Percentiles rank a stretch among this genome's conserved stretches.
Evolutionary conservation across 2,113 vertebrate genomes (phyloP).

Genomic region (Peromyscus maniculatus): DNA sequence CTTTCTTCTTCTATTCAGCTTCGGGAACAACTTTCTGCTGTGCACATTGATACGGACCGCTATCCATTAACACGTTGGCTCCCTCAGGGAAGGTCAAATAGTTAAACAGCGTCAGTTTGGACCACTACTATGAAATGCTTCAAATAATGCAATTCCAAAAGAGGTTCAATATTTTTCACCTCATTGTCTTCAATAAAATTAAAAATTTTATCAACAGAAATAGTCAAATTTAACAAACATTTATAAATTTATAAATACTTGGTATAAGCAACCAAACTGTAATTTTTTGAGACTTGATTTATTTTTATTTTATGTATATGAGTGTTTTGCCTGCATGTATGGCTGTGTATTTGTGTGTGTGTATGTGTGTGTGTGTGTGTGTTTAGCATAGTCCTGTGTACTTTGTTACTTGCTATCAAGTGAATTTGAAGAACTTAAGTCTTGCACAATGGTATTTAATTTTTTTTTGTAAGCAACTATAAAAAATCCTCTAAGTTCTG

Average conservation of each 20-base stretch:
- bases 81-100: background rate
- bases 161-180: background rate
- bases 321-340: background rate
- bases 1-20: background rate
- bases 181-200: background rate
- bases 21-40: background rate
- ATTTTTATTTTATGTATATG: background rate
- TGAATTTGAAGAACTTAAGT: background rate
- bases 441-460: background rate
- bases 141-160: background rate
- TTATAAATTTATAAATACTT: background rate
- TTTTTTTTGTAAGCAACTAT: background rate
- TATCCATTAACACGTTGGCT: background rate
- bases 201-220: background rate
- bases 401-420: background rate
- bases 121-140: background rate
- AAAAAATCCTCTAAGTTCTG: background rate
- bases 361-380: too few relatives aligned
- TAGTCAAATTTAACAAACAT: conserved; percentile 25
- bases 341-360: background rate
- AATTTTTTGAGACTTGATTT: background rate
- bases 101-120: background rate
- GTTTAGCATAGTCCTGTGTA: background rate
- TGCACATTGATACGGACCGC: background rate
- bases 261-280: background rate